Evolutionary conservation across 2,888 invertebrate species (phyloP).

Genomic region (Tenthredo notha): DNA sequence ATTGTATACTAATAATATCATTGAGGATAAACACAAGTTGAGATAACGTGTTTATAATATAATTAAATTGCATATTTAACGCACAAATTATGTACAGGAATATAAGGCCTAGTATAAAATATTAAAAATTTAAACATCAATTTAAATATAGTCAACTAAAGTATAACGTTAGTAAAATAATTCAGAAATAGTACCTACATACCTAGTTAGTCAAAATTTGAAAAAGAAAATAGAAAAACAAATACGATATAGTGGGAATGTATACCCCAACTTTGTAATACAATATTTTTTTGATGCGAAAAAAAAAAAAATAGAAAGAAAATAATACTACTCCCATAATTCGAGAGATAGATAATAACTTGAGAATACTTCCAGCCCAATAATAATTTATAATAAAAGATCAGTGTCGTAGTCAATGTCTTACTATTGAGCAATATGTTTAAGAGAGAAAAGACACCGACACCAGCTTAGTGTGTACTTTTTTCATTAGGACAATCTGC

Average conservation of each 20-base stretch:
- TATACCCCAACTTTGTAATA: slow-evolving; percentile 16
- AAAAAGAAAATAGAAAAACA: background rate
- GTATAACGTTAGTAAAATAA: slow-evolving; percentile 28
- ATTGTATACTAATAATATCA: slow-evolving; percentile 7
- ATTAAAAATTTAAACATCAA: slow-evolving; percentile 2
- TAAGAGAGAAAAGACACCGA: background rate
- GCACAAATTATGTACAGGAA: slow-evolving; percentile 28
- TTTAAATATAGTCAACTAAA: slow-evolving; percentile 2
- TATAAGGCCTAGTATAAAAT: slow-evolving; percentile 30
- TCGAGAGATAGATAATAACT: slow-evolving; percentile 5
- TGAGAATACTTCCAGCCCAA: slow-evolving; percentile 28
- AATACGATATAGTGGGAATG: slow-evolving; percentile 41
- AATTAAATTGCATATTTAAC: background rate
- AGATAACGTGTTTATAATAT: background rate
- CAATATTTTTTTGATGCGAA: background rate
- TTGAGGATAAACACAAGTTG: slow-evolving; percentile 11
- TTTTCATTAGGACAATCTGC: slow-evolving; percentile 33
- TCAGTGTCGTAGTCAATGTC: slow-evolving; percentile 1
- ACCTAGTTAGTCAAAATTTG: slow-evolving; percentile 23
- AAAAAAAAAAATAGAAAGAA: background rate
- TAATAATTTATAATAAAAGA: background rate
- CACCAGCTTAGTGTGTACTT: background rate
- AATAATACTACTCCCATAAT: background rate
- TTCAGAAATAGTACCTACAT: background rate
- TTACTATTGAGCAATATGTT: slow-evolving; percentile 24